phyloP scores from a whole-genome alignment of 2,113 vertebrate species.

The Pavo muticus region DNA sequence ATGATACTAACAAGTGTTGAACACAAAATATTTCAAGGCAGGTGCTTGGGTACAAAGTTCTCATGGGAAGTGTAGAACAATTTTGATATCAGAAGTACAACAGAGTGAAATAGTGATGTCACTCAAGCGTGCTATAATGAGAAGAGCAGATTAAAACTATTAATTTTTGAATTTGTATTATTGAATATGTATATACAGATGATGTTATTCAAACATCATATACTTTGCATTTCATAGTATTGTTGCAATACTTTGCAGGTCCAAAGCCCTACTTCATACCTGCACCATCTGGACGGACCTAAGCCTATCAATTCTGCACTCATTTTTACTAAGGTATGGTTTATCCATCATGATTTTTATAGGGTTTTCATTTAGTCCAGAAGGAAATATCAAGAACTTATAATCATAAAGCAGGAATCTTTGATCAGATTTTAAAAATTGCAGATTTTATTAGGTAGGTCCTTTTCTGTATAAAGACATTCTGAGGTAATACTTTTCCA shows the following conservation, averaged over 20 bases:
- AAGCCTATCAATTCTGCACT: conserved; percentile 77
- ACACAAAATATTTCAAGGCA: conserved; percentile 49
- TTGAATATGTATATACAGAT: not conserved
- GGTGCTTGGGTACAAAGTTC: not conserved
- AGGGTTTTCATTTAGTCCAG: not conserved
- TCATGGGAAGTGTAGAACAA: not conserved
- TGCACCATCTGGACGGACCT: conserved; percentile 79
- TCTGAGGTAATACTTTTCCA: not conserved
- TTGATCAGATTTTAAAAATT: not conserved
- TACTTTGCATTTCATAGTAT: conserved; percentile 12
- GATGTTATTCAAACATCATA: not conserved
- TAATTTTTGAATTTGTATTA: not conserved
- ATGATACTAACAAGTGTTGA: conserved; percentile 6
- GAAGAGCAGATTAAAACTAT: not conserved
- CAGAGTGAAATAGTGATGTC: conserved; percentile 1
- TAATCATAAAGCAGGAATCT: not conserved
- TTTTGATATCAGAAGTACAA: conserved; percentile 34
- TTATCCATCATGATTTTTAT: conserved; percentile 23
- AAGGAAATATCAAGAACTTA: not conserved
- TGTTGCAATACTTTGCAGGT: conserved; percentile 77
- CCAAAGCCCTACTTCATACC: conserved; percentile 87
- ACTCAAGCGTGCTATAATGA: not conserved
- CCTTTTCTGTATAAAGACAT: not conserved
- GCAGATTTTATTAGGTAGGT: not conserved
- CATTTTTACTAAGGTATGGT: conserved; percentile 90